Evolutionary conservation across 2,888 invertebrate genomes (phyloP).

Genomic region (Pristionchus fissidentatus): DNA sequence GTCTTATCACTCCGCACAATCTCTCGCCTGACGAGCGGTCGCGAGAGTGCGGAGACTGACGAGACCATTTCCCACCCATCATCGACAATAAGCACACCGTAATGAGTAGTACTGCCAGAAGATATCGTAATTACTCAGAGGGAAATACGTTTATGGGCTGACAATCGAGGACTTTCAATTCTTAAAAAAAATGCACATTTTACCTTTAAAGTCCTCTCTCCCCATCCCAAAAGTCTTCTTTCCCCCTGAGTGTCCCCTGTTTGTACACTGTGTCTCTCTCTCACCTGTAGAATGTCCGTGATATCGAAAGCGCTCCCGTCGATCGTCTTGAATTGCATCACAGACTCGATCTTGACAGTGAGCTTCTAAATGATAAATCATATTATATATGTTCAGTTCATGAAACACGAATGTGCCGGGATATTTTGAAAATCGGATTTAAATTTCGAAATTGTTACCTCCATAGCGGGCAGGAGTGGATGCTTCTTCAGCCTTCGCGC

Average conservation of each 20-base stretch:
- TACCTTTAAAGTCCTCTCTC: too few species aligned
- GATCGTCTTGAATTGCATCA: conserved; percentile 8
- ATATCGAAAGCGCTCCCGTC: conserved; percentile 36
- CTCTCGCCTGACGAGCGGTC: too few species aligned
- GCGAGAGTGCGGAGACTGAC: too few species aligned
- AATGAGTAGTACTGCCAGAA: too few species aligned
- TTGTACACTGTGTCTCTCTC: conserved; percentile 6
- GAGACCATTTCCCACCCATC: too few species aligned
- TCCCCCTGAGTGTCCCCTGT: too few species aligned
- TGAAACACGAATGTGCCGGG: neutral
- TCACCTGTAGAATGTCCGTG: conserved; percentile 21
- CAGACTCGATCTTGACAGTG: conserved; percentile 28
- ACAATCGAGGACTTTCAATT: too few species aligned
- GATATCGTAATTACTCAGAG: too few species aligned
- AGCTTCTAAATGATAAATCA: conserved; percentile 25
- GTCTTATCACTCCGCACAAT: neutral
- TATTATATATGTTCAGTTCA: neutral
- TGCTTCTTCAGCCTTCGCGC: conserved; percentile 4
- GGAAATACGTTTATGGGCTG: too few species aligned
- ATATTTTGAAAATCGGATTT: neutral
- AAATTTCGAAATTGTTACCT: conserved; percentile 1
- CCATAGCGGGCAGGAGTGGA: conserved; percentile 20
- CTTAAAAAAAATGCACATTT: too few species aligned
- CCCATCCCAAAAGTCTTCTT: too few species aligned
- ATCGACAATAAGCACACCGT: too few species aligned